A percentile compares a stretch with the other conserved stretches of the same genome.
Evolutionary conservation across 1,140 invertebrate species (phyloP).

Genomic region (Chironomus tepperi): DNA sequence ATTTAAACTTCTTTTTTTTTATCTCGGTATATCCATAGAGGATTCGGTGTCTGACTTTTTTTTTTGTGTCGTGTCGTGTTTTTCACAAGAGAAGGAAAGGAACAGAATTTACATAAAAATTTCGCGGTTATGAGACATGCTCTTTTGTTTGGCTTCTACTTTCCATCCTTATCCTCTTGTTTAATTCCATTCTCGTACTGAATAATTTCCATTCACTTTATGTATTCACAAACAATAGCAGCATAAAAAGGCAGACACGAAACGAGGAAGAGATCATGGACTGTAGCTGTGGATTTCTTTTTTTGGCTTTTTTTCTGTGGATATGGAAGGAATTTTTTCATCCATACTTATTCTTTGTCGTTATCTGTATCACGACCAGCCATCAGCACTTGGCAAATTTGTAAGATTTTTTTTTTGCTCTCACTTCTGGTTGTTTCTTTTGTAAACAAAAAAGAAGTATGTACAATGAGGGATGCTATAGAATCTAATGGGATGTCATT

Average conservation of each 20-base stretch:
- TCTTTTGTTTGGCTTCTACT: neutral
- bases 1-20: neutral
- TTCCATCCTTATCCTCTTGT: neutral
- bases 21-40: too few species aligned
- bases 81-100: neutral
- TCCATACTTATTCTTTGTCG: too few species aligned
- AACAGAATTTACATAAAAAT: neutral
- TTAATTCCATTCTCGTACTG: slow-evolving; percentile 6
- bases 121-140: slow-evolving; percentile 11
- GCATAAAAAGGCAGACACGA: neutral
- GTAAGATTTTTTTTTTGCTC: too few species aligned
- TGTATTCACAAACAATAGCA: neutral
- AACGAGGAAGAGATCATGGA: neutral
- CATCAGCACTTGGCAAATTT: too few species aligned
- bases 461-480: too few species aligned
- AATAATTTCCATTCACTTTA: slow-evolving; percentile 3
- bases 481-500: too few species aligned
- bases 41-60: too few species aligned
- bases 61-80: too few species aligned
- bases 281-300: neutral
- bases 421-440: too few species aligned
- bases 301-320: neutral
- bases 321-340: neutral
- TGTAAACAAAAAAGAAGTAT: too few species aligned
- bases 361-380: too few species aligned